These are phyloP conservation scores for Trissolcus basalis DNA, from an alignment of 1,140 invertebrate genomes.

Conservation along the genomic window DNA sequence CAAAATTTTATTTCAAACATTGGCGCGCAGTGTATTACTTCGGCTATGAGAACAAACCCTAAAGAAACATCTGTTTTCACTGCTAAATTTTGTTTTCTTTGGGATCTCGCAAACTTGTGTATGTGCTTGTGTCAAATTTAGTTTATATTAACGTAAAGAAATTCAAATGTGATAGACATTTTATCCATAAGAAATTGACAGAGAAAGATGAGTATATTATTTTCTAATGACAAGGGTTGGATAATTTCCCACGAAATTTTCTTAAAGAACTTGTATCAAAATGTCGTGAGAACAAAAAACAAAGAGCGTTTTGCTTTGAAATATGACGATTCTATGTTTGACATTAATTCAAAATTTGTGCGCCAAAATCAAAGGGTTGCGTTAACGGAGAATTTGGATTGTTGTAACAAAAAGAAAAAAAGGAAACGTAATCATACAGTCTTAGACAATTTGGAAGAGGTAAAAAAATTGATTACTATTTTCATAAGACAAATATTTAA, in stretches of 20 bases:
- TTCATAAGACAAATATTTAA: too few species aligned
- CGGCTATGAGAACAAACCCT: too few species aligned
- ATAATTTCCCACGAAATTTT: conserved; percentile 45
- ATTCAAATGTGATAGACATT: too few species aligned
- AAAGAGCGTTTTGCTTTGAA: conserved; percentile 15
- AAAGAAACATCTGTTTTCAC: too few species aligned
- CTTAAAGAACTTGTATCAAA: conserved; percentile 37
- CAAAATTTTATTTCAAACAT: too few species aligned
- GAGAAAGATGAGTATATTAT: conserved; percentile 44
- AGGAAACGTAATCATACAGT: conserved; percentile 6
- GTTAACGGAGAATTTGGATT: background rate
- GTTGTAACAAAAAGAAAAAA: conserved; percentile 1
- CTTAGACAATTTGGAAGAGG: conserved; percentile 18
- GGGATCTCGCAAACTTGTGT: too few species aligned
- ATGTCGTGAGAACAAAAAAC: conserved; percentile 19
- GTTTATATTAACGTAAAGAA: too few species aligned
- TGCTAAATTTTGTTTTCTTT: too few species aligned
- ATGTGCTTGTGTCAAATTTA: too few species aligned
- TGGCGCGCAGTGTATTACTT: too few species aligned
- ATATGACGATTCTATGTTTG: conserved; percentile 31
- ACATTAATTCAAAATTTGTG: conserved; percentile 46
- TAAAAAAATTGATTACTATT: too few species aligned
- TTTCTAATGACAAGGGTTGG: conserved; percentile 27
- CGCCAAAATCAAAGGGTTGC: conserved; percentile 38
- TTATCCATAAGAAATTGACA: background rate